Conservation (phyloP, 2,113 vertebrate species). For the Perca schrenkii region DNA sequence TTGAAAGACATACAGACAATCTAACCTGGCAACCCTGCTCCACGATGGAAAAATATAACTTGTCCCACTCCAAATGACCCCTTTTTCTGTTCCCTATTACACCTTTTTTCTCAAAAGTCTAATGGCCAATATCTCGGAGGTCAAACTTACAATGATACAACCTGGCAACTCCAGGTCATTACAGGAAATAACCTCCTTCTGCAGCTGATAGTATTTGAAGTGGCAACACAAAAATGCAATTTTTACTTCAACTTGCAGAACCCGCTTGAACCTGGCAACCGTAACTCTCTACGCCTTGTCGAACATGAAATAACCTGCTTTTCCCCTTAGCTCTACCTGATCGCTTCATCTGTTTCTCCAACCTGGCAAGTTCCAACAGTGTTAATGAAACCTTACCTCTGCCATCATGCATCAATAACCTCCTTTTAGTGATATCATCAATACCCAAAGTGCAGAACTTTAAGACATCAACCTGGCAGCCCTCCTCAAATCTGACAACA, state of each 20-base stretch:
- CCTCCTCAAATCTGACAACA: not conserved
- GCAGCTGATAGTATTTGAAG: constrained; percentile 21
- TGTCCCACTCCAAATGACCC: not conserved
- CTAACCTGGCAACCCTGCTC: not conserved
- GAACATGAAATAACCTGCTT: not conserved
- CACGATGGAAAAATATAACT: not conserved
- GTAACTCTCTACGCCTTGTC: not conserved
- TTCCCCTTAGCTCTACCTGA: not conserved
- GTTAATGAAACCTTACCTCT: constrained; percentile 20
- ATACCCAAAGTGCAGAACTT: not conserved
- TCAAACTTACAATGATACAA: constrained; percentile 1
- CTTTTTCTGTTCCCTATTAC: not conserved
- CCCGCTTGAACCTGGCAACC: constrained; percentile 3
- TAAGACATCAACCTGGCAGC: not conserved
- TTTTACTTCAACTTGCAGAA: constrained; percentile 1
- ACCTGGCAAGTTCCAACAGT: not conserved
- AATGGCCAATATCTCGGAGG: not conserved
- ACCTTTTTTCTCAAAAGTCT: not conserved
- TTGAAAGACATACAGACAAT: not conserved
- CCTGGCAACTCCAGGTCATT: not conserved
- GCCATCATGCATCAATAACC: constrained; percentile 6
- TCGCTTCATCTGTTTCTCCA: constrained; percentile 37
- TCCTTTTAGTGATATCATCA: not conserved
- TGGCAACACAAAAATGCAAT: constrained; percentile 5
- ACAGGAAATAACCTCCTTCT: not conserved